A percentile compares a stretch with the other conserved stretches of the same genome.
These are phyloP conservation scores for Meandrina meandrites DNA, from an alignment of 92 coral and sea anemone species.

Conservation along the genomic window DNA sequence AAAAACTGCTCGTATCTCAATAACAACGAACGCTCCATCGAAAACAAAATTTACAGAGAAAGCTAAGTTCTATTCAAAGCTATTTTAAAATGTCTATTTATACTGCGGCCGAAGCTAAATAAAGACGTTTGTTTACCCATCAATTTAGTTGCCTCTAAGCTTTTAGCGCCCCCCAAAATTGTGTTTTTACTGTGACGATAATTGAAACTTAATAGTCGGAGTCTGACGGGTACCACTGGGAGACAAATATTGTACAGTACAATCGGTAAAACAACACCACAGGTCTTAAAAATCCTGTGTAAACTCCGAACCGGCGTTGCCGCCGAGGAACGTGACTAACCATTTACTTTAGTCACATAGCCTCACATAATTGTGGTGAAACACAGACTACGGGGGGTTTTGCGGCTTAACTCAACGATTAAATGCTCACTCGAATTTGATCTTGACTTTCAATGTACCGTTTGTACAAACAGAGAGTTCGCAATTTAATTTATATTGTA, in stretches of 20 bases:
- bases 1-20: not conserved
- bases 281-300: not conserved
- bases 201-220: slow-evolving; percentile 6
- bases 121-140: slow-evolving; percentile 28
- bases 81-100: not conserved
- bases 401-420: not conserved
- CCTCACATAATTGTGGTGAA: not conserved
- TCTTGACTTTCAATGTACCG: not conserved
- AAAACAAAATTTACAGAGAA: not conserved
- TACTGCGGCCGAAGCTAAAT: not conserved
- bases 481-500: too few relatives aligned
- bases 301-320: not conserved
- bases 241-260: not conserved
- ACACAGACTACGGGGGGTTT: not conserved
- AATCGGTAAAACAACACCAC: not conserved
- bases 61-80: not conserved
- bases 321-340: not conserved
- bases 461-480: not conserved
- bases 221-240: not conserved
- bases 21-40: not conserved
- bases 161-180: slow-evolving; percentile 24
- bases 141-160: slow-evolving; percentile 18
- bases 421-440: not conserved
- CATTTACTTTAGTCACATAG: not conserved
- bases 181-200: slow-evolving; percentile 7